Evolutionary conservation across 2,113 vertebrate genomes (phyloP), one percentile per base, ranked within the genome.

Genomic region (Maccullochella peelii): DNA sequence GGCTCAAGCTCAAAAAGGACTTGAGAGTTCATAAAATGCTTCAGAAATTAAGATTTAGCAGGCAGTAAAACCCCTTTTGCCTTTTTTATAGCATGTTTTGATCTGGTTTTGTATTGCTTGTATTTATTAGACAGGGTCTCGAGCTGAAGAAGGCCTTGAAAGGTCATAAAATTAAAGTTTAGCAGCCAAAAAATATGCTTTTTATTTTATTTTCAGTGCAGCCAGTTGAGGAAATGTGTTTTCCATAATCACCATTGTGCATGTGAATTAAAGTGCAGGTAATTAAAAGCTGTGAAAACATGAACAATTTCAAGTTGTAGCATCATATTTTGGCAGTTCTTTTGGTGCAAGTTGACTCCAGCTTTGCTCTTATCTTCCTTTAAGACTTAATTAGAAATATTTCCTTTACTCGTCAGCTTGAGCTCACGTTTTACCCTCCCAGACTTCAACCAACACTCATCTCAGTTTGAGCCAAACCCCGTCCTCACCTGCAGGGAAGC

Each of bases 401-500:
- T n/a, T 49, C 20, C 40, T 47, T 23, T 2, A 23, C 8, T 47
- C 47, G n/a, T 5, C 27, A 5, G 65, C 15, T 49, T 20, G 27
- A 36, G 44, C 25, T 49, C 66, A 9, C 0, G 42, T 69, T 52
- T 50, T 33, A 30, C 44, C 25, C 23, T 40, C 38, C 16, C 23
- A 40, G 42, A 25, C 8, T 49, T 12, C 9, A 5, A 8, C 50
- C 20, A 25, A 10, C 33, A 57, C 27, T 50, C 6, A 9, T 11
- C 18, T 12, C 57, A 47, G 8, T 36, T 27, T 18, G 3, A 61
- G 42, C 20, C 4, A 0, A 70, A 15, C 15, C 15, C n/a, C 18
- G 18, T 16, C 18, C 96, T 95, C 95, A 99, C 98, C 98, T 83
- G 97, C 97, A 0, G 98, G 97, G 94, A 98, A 97, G 78, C 98